Evolutionary conservation across 2,888 invertebrate genomes (phyloP).

Genomic region (Drosophila cognata): DNA sequence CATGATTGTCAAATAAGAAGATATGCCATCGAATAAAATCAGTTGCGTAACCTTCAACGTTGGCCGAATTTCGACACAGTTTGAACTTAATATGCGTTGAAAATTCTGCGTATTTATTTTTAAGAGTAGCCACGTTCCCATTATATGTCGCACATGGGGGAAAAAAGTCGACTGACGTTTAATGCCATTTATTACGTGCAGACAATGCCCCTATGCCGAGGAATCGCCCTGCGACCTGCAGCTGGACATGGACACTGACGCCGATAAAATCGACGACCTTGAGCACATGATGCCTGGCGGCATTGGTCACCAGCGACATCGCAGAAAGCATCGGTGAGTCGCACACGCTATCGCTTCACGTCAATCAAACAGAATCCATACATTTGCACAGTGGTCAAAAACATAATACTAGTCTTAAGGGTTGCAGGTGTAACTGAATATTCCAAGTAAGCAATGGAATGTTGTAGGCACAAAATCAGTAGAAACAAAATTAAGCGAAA

Average conservation of each 20-base stretch:
- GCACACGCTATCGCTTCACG: conserved; percentile 41
- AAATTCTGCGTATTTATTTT: neutral
- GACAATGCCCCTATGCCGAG: conserved; percentile 84
- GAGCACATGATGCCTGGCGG: conserved; percentile 84
- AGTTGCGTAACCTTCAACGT: neutral
- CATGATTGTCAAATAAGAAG: neutral
- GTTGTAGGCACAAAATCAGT: neutral
- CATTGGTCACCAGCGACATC: conserved; percentile 82
- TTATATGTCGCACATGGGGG: neutral
- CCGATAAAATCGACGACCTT: conserved; percentile 85
- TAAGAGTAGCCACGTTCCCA: neutral
- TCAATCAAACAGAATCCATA: conserved; percentile 28
- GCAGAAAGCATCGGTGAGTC: conserved; percentile 85
- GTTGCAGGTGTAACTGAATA: neutral
- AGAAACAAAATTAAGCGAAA: neutral
- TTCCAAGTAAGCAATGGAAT: neutral
- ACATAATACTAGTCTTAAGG: neutral
- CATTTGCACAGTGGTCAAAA: conserved; percentile 29
- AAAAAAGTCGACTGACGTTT: conserved; percentile 41
- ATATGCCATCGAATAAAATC: neutral
- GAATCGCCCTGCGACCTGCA: conserved; percentile 85
- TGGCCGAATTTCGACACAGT: neutral
- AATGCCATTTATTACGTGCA: conserved; percentile 71
- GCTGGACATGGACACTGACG: conserved; percentile 84
- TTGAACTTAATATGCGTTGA: neutral